Evolutionary conservation across 2,797 vertebrate species (phyloP).

Genomic region (Austrolebias charrua): DNA sequence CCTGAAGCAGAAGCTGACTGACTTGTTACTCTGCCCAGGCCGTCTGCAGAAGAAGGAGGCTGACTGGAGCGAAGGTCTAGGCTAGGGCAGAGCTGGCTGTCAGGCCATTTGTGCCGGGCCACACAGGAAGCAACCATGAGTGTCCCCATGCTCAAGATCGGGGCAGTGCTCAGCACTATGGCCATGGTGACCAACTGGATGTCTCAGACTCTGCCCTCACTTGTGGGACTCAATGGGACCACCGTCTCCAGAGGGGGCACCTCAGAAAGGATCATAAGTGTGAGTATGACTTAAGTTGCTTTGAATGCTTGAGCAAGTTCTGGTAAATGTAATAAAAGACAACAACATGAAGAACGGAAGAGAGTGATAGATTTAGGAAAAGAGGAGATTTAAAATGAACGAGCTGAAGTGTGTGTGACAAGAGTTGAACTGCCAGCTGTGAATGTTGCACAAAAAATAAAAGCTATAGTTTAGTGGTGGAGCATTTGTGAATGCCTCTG

Average conservation of each 20-base stretch:
- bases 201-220: slow-evolving; percentile 93
- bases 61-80: slow-evolving; percentile 59
- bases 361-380: slow-evolving; percentile 10
- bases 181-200: slow-evolving; percentile 99
- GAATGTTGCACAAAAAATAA: slow-evolving; percentile 40
- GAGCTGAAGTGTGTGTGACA: too few species aligned
- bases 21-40: slow-evolving; percentile 34
- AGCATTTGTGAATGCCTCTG: slow-evolving; percentile 28
- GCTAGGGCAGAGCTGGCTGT: slow-evolving; percentile 58
- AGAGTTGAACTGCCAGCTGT: slow-evolving; percentile 18
- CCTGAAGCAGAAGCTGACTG: slow-evolving; percentile 46
- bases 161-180: slow-evolving; percentile 97
- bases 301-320: slow-evolving; percentile 26
- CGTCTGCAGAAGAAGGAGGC: slow-evolving; percentile 51
- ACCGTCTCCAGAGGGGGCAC: slow-evolving; percentile 85
- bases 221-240: slow-evolving; percentile 92
- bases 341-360: slow-evolving; percentile 21
- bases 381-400: too few species aligned
- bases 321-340: slow-evolving; percentile 12
- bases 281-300: slow-evolving; percentile 68
- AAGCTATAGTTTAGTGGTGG: slow-evolving; percentile 26
- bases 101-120: slow-evolving; percentile 54
- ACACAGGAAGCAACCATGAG: slow-evolving; percentile 81
- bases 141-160: slow-evolving; percentile 93
- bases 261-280: slow-evolving; percentile 92